phyloP scores from a whole-genome alignment of 2,113 vertebrate genomes.

The Sitta europaea region DNA sequence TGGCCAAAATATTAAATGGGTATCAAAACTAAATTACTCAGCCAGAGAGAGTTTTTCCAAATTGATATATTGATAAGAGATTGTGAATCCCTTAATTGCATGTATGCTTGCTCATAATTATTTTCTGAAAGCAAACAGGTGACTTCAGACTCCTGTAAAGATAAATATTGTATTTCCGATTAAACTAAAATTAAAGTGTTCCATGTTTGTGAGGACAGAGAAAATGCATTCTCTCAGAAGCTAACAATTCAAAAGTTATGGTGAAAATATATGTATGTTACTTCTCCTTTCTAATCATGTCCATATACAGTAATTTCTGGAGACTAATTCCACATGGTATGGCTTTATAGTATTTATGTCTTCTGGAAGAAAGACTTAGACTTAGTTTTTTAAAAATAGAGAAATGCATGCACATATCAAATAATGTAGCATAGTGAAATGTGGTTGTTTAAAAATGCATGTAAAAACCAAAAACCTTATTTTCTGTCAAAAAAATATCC shows the following conservation, averaged over 20 bases:
- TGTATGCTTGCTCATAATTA: background rate
- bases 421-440: background rate
- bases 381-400: background rate
- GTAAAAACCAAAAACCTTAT: background rate
- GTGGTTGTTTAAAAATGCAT: background rate
- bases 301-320: background rate
- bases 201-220: background rate
- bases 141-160: background rate
- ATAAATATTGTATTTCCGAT: background rate
- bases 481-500: background rate
- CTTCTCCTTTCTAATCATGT: background rate
- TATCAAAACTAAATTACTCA: slow-evolving; percentile 35
- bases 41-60: background rate
- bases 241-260: background rate
- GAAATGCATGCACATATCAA: background rate
- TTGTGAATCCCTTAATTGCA: background rate
- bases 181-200: background rate
- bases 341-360: background rate
- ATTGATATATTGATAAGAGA: slow-evolving; percentile 1
- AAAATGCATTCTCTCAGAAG: background rate
- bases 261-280: background rate
- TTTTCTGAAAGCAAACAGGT: slow-evolving; percentile 1
- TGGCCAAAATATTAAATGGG: slow-evolving; percentile 35
- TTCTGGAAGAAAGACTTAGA: background rate
- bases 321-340: background rate